Percentiles rank a stretch among this genome's conserved stretches.
phyloP scores from a whole-genome alignment of 1,140 invertebrate species.

The Dermatophagoides farinae region DNA sequence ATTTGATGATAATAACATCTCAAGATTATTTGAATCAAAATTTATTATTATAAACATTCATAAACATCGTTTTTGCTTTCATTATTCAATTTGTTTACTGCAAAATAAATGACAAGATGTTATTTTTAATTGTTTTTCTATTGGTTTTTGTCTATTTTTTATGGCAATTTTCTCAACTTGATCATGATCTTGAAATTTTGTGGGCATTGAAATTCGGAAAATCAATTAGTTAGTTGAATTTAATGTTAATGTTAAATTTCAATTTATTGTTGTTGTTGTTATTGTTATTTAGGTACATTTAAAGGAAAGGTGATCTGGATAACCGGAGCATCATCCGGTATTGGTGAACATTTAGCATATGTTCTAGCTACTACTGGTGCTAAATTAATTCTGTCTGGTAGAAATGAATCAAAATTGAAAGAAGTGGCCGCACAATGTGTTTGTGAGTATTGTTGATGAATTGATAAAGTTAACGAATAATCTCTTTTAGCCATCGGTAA shows the following conservation, averaged over 20 bases:
- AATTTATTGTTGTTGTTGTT: neutral
- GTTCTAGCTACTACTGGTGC: conserved; percentile 44
- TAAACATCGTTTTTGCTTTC: neutral
- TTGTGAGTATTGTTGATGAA: conserved; percentile 18
- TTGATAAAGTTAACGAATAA: neutral
- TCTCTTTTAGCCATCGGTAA: neutral
- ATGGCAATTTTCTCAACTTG: neutral
- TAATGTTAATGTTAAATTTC: neutral
- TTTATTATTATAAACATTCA: too few species aligned
- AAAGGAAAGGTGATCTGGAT: conserved; percentile 57
- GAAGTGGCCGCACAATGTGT: conserved; percentile 47
- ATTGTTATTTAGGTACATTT: neutral
- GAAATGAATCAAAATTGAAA: conserved; percentile 45
- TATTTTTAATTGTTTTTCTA: neutral
- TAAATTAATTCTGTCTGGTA: conserved; percentile 51
- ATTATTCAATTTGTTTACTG: neutral
- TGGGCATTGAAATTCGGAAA: neutral
- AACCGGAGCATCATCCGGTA: conserved; percentile 69
- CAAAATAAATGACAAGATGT: neutral
- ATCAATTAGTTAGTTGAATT: neutral
- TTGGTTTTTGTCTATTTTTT: neutral
- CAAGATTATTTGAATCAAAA: too few species aligned
- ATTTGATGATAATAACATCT: neutral
- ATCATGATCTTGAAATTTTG: neutral
- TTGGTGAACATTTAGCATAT: conserved; percentile 54